Evolutionary conservation across 2,888 invertebrate species (phyloP).

Genomic region (Drosophila nigritarsus): DNA sequence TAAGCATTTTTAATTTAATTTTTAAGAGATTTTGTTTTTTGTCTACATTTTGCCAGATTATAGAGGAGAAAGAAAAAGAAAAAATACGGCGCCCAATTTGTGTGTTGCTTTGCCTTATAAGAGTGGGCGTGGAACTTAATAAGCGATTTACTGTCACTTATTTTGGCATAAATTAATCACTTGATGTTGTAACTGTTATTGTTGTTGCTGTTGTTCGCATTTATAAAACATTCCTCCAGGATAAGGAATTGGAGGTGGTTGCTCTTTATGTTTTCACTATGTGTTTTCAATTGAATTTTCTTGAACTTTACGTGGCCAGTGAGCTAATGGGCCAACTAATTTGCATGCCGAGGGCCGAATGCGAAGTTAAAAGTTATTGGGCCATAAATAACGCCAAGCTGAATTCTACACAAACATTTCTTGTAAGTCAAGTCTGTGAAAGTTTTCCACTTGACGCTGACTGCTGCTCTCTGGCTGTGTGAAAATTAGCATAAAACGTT

Average conservation of each 20-base stretch:
- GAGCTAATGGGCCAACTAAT: conserved; percentile 61
- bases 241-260: neutral
- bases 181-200: conserved; percentile 19
- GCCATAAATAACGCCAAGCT: conserved; percentile 77
- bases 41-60: conserved; percentile 6
- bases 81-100: neutral
- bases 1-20: conserved; percentile 55
- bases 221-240: conserved; percentile 36
- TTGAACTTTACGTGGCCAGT: conserved; percentile 30
- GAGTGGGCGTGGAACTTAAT: conserved; percentile 2
- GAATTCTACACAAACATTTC: conserved; percentile 79
- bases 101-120: conserved; percentile 4
- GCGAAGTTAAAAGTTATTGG: conserved; percentile 80
- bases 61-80: neutral
- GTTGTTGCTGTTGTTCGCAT: conserved; percentile 1
- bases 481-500: conserved; percentile 74
- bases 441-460: conserved; percentile 67
- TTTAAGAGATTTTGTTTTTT: conserved; percentile 31
- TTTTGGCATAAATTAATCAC: conserved; percentile 66
- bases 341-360: conserved; percentile 74
- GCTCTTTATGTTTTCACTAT: neutral
- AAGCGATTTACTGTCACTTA: conserved; percentile 54
- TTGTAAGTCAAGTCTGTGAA: conserved; percentile 58
- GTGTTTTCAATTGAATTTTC: conserved; percentile 52
- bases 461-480: conserved; percentile 31